Evolutionary conservation across 2,113 vertebrate species (phyloP).

Genomic region (Amia ocellicauda): DNA sequence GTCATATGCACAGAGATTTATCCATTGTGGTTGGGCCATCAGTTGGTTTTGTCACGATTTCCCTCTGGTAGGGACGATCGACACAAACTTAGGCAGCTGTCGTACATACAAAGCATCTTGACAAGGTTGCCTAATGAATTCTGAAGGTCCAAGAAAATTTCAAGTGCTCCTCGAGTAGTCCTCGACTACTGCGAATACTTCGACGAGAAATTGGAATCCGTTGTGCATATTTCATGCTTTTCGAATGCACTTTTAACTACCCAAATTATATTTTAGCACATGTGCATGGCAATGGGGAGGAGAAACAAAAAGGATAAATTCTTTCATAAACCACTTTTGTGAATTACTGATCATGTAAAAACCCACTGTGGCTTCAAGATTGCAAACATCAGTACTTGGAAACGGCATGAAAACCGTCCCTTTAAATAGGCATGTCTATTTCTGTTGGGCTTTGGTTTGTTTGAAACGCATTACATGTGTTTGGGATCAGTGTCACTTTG

Average conservation of each 20-base stretch:
- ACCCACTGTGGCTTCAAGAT: conserved; percentile 60
- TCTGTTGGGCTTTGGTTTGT: conserved; percentile 58
- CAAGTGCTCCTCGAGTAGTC: conserved; percentile 1
- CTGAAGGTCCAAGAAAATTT: conserved; percentile 1
- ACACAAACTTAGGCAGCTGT: neutral
- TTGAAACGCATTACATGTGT: conserved; percentile 62
- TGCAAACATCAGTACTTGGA: conserved; percentile 75
- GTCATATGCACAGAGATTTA: neutral
- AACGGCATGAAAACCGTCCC: conserved; percentile 68
- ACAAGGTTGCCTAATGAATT: neutral
- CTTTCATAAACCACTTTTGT: conserved; percentile 25
- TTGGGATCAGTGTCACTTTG: conserved; percentile 67
- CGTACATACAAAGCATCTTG: neutral
- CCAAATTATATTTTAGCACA: conserved; percentile 20
- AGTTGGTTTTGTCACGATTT: neutral
- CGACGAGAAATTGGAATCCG: neutral
- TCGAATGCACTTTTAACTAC: conserved; percentile 1
- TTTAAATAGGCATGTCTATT: conserved; percentile 74
- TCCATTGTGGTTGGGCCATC: neutral
- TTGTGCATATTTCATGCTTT: conserved; percentile 1
- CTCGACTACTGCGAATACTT: neutral
- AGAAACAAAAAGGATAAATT: conserved; percentile 20
- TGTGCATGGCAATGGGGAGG: conserved; percentile 14
- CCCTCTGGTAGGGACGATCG: neutral
- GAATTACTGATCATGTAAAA: conserved; percentile 34